Evolutionary conservation across 92 coral and sea anemone genomes (phyloP), one percentile per base, ranked within the genome.

Genomic region (Montipora capitata): DNA sequence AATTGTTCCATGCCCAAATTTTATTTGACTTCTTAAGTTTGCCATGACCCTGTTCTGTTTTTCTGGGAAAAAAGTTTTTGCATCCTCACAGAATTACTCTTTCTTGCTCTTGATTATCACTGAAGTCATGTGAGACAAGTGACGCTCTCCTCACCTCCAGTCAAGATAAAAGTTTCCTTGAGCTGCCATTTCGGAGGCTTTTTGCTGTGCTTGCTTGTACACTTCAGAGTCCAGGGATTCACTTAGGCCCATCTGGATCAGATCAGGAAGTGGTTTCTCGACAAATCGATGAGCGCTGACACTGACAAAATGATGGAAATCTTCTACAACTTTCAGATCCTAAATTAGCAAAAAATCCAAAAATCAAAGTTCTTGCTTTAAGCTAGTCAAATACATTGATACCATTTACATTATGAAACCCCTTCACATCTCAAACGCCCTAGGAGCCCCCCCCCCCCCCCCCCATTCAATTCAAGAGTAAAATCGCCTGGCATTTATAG

Each of bases 261-360:
- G 80, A 58, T 98, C 98, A 51, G 98, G 97, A 74, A 90, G 72
- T 0, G 93, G 90, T 57, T 92, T 94, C 51, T 92, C 96, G 43
- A 94, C 96, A 88, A 98, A 96, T 62, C 83, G 83, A 85, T 98
- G 94, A 0, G 98, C 96, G 75, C 93, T 96, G 72, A 96, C 94
- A 72, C 98, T 94, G 63, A 94, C 94, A 85, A 98, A 98, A 57
- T 98, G 96, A 40, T 94, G 93, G 88, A 96, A 97, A 69, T 94
- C 98, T 17, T 80, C 94, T 5, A 97, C 88, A 57, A 68, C 86
- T 56, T 92, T 68, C 8, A 92, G 85, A 40, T 96, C 94, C 96
- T 94, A 40, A 65, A n/a, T 52, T 38, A 15, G 3, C 48, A 48
- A 49, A 10, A 12, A 10, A 63, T 63, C 40, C 8, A 63, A 15